Percentiles rank a stretch among this genome's conserved stretches.
phyloP scores from a whole-genome alignment of 2,797 vertebrate species.

The Liparis tanakae region DNA sequence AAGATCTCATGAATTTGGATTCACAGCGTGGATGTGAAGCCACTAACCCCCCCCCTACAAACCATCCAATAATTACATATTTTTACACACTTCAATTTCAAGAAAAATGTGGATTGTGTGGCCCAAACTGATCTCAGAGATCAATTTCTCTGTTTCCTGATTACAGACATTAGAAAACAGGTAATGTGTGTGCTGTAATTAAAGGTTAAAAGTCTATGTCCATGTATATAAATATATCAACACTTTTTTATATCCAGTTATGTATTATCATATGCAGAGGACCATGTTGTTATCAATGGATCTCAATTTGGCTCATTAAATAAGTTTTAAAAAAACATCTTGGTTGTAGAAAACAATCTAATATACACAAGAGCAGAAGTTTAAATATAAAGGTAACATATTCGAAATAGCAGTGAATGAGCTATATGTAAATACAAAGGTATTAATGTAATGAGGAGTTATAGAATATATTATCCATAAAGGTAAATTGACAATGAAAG shows the following conservation, averaged over 20 bases:
- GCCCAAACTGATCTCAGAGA: constrained; percentile 9
- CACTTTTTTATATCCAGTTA: neutral
- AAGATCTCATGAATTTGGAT: constrained; percentile 58
- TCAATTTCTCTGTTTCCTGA: neutral
- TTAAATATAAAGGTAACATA: neutral
- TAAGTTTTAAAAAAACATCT: neutral
- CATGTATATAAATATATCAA: neutral
- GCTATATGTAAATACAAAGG: neutral
- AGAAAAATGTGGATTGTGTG: neutral
- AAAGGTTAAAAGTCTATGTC: neutral
- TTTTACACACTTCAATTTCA: neutral
- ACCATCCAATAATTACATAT: neutral
- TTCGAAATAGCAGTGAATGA: neutral
- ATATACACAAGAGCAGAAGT: neutral
- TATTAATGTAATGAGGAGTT: neutral
- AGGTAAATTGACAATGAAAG: neutral
- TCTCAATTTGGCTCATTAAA: neutral
- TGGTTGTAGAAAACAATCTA: neutral
- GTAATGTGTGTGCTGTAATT: neutral
- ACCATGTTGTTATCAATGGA: neutral
- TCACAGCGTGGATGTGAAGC: constrained; percentile 34
- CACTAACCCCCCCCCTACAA: neutral
- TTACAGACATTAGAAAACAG: neutral
- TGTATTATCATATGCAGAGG: neutral
- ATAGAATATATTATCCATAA: neutral